Evolutionary conservation across 2,888 invertebrate genomes (phyloP).

Genomic region (Eupithecia tripunctaria): DNA sequence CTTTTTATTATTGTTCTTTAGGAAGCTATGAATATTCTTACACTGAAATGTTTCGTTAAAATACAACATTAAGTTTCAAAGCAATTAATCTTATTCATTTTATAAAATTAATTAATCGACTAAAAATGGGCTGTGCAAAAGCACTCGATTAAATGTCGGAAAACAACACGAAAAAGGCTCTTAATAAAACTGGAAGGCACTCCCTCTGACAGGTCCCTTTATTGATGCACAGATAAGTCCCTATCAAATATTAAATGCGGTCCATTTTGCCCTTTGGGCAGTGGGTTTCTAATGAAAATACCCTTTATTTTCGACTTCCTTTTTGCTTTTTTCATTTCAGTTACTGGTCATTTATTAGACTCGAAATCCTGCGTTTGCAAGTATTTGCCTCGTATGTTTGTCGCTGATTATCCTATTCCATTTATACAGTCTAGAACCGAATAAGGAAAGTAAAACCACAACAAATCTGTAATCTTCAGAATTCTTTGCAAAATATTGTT

Average conservation of each 20-base stretch:
- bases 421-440: constrained; percentile 12
- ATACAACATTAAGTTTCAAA: background rate
- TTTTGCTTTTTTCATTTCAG: constrained; percentile 50
- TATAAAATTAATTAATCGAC: constrained; percentile 16
- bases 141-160: constrained; percentile 59
- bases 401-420: constrained; percentile 28
- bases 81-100: background rate
- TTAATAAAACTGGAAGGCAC: constrained; percentile 54
- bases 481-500: constrained; percentile 52
- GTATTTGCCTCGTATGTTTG: constrained; percentile 21
- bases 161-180: constrained; percentile 58
- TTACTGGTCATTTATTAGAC: constrained; percentile 46
- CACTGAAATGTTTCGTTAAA: background rate
- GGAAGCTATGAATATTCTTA: constrained; percentile 24
- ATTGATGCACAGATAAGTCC: constrained; percentile 63
- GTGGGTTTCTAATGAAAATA: constrained; percentile 59
- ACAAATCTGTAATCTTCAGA: constrained; percentile 23
- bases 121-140: constrained; percentile 34
- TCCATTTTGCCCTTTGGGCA: constrained; percentile 56
- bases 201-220: constrained; percentile 55
- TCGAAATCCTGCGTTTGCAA: constrained; percentile 48
- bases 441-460: constrained; percentile 24
- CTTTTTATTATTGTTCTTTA: constrained; percentile 18
- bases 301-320: constrained; percentile 52
- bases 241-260: constrained; percentile 67